Evolutionary conservation across 1,140 invertebrate genomes (phyloP).

Genomic region (Drosophila ironensis): DNA sequence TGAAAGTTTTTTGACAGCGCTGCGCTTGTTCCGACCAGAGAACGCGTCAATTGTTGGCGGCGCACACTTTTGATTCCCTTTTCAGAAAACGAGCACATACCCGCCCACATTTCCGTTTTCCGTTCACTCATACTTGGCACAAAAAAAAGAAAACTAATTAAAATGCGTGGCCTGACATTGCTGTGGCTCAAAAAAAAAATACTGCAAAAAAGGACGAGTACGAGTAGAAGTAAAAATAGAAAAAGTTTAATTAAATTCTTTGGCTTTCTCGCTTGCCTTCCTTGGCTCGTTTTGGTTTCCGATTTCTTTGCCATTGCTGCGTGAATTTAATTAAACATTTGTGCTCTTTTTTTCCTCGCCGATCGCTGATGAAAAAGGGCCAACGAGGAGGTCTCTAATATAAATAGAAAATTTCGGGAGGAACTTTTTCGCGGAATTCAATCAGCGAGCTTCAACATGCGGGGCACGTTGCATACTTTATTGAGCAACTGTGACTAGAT

Average conservation of each 20-base stretch:
- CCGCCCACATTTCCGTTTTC: background rate
- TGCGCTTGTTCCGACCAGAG: constrained; percentile 20
- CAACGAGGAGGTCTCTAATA: background rate
- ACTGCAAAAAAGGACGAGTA: background rate
- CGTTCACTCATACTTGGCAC: constrained; percentile 20
- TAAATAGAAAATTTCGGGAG: constrained; percentile 38
- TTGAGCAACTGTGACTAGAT: constrained; percentile 61
- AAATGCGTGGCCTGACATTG: constrained; percentile 72
- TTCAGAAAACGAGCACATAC: constrained; percentile 18
- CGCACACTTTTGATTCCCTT: constrained; percentile 58
- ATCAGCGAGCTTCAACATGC: constrained; percentile 50
- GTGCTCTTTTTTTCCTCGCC: constrained; percentile 33
- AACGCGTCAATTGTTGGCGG: constrained; percentile 55
- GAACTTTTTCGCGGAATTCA: constrained; percentile 62
- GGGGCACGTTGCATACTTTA: constrained; percentile 56
- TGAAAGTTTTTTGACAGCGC: constrained; percentile 72
- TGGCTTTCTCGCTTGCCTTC: constrained; percentile 21
- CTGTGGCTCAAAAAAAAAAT: constrained; percentile 27
- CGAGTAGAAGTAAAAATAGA: constrained; percentile 37
- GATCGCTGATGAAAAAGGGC: constrained; percentile 14
- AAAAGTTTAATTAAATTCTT: constrained; percentile 79
- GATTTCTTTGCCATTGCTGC: constrained; percentile 56
- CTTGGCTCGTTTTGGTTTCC: constrained; percentile 49
- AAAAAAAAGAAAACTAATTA: constrained; percentile 65
- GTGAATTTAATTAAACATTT: constrained; percentile 74